Evolutionary conservation across 1,140 invertebrate species (phyloP), one percentile per base, ranked within the genome.

Genomic region (Drosophila equinoxialis): DNA sequence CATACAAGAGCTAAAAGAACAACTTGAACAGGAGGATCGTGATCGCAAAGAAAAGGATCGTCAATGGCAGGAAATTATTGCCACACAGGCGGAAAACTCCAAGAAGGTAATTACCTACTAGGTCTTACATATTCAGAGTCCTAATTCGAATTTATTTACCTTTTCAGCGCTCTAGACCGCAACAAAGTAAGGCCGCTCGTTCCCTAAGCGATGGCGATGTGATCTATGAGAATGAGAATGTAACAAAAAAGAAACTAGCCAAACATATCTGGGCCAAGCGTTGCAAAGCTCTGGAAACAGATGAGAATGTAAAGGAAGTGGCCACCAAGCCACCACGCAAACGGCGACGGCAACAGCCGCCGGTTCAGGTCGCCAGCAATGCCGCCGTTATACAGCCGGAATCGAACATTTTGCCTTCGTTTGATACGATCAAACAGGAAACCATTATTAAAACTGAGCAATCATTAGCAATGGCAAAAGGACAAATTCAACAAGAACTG

Each of bases 1-100:
- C 68, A 92, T 93, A 60, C 83, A 91, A 23, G 92, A 93, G 63
- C 81, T 93, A 0, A 92, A 93, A 65, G 67, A 91, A 41, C 92
- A 93, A 61, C 68, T 93, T 6, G 90, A 92, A 42, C 79, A 78
- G 37, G 93, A 93, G 60, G 91, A 93, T 65, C 81, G 86, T 4
- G 81, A 92, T 30, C 71, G 74, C 2, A 79, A 77, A 37, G 85
- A 91, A 13, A 68, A 73, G 6, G 72, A 82, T 42, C 70, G 74
- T 20, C 62, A 80, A n/a, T 90, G 79, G 81, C 77, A 77, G 37
- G 74, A 80, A 60, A 90, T 90, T 23, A 23, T 62, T 0, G 26
- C 61, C n/a, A 61, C 65, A 20, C 57, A 78, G n/a, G 71, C 71
- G 0, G 59, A 74, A 23, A 78, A 70, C 8, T 58, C 71, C 3